phyloP scores from a whole-genome alignment of 2,888 invertebrate genomes.

The Drosophila basisetae region DNA sequence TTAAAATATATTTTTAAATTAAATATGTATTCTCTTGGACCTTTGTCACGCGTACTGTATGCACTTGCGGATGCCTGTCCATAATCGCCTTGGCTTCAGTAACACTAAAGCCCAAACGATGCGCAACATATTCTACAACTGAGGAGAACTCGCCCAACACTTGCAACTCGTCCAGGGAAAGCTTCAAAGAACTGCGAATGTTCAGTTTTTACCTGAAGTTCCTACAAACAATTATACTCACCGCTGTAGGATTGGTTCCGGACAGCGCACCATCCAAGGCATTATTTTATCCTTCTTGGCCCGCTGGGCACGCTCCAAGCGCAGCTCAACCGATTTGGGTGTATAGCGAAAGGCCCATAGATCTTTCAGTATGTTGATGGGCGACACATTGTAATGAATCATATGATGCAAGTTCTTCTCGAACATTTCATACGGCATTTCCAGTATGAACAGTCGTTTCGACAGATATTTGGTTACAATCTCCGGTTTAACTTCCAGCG shows the following conservation, averaged over 20 bases:
- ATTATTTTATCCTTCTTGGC: slow-evolving; percentile 86
- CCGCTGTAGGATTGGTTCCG: slow-evolving; percentile 87
- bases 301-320: slow-evolving; percentile 86
- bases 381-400: slow-evolving; percentile 86
- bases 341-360: slow-evolving; percentile 89
- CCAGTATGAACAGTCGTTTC: slow-evolving; percentile 87
- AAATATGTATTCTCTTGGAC: slow-evolving; percentile 71
- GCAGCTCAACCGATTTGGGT: slow-evolving; percentile 86
- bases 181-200: slow-evolving; percentile 81
- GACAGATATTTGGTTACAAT: slow-evolving; percentile 86
- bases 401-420: slow-evolving; percentile 86
- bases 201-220: neutral
- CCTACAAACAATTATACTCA: slow-evolving; percentile 62
- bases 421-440: slow-evolving; percentile 87
- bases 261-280: slow-evolving; percentile 90
- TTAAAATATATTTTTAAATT: neutral
- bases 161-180: slow-evolving; percentile 83
- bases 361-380: slow-evolving; percentile 87
- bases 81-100: slow-evolving; percentile 86
- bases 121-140: slow-evolving; percentile 86
- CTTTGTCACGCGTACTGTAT: slow-evolving; percentile 87
- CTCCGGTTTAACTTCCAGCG: slow-evolving; percentile 86
- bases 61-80: slow-evolving; percentile 86
- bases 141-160: slow-evolving; percentile 86
- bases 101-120: slow-evolving; percentile 86